Evolutionary conservation across 2,888 invertebrate genomes (phyloP), one percentile per base, ranked within the genome.

Genomic region (Molanna angustata): DNA sequence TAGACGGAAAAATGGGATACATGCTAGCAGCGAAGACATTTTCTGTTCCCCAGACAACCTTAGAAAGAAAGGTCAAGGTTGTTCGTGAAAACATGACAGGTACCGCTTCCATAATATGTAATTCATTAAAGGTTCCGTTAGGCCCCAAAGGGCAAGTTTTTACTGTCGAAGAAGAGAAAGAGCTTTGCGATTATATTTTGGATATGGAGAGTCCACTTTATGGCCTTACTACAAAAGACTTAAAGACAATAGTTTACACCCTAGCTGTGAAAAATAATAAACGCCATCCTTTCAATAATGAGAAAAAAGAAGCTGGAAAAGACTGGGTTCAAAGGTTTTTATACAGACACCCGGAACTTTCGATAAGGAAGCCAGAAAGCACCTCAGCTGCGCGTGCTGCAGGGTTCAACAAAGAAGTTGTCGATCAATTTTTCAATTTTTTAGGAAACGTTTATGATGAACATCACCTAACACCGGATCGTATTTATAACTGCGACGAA

Each of bases 401-500:
- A 6, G 27, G 27, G 7, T 27, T 27, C 27, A 27, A 27, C 27
- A 27, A 11, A 27, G 27, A 7, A 27, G 6, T 11, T 6, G 27
- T 27, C 6, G 7, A 27, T 7, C 6, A 27, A 11, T 27, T 27
- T 27, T 27, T 7, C 11, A 11, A 27, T 27, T 27, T 27, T 6
- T 27, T 27, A 11, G 27, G 27, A 7, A 27, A 27, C 6, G 11
- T 27, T 27, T 27, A 7, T 27, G 27, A 27, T 11, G 27, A 27
- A 27, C 27, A 27, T 27, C 27, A 27, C 27, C 11, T 27, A 11
- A 11, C 6, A 7, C 7, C 35, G 14, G 14, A 13, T 6, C 13
- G 40, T 6, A 18, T 40, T 7, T 40, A 40, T 40, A 40, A 40
- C 14, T 40, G 40, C n/a, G 40, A 40, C 14, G 40, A 40, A 18